Base-by-base conservation (phyloP, 2,797 vertebrate genomes). In the Hyperoplus lanceolatus region DNA sequence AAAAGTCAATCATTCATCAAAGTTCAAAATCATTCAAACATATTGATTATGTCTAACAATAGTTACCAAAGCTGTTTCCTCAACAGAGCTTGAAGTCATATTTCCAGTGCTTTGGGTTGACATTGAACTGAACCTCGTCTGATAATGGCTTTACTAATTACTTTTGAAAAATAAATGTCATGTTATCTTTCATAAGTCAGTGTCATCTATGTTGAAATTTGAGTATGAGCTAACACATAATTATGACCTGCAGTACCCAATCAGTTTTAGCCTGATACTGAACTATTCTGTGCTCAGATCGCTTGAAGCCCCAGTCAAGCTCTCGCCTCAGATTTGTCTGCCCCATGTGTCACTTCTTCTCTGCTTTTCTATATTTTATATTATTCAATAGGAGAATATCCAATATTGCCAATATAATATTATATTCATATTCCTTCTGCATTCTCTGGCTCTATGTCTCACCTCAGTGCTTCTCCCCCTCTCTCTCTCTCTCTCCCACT, bases 401-500 rank as follows among this genome's bases (percentile, higher is more conserved):
- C 38, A 43, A 15, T 9, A 61, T 54, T 64, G 70, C 14, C 45
- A 48, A 54, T 75, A 45, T 63, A 14, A 58, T 15, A 57, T 49
- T 70, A 18, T 48, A 39, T 62, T 55, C 66, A 12, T 15, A 38
- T 46, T 36, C 10, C 65, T 13, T 60, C 51, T 45, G 43, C 6
- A 45, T 71, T 57, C 50, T 43, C 29, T 66, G 39, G 15, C 73
- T 39, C 63, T 21, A 6, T 38, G 10, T 56, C 59, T 78, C 68
- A 83, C 70, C 70, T 80, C 77, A 8, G 12, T 63, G 42, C 48
- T 50, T 55, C 36, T 42, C 36, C 54, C 29, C 55, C 62, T 29
- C 36, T 39, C 48, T 21, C 56, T 43, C n/a, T 48, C 18, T 51
- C 69, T 65, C 81, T 75, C 85, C 82, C 50, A 49, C 84, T 82